Percentiles rank a stretch among this genome's conserved stretches.
Conservation (phyloP, 2,797 vertebrate genomes). For the Natrix natrix region DNA sequence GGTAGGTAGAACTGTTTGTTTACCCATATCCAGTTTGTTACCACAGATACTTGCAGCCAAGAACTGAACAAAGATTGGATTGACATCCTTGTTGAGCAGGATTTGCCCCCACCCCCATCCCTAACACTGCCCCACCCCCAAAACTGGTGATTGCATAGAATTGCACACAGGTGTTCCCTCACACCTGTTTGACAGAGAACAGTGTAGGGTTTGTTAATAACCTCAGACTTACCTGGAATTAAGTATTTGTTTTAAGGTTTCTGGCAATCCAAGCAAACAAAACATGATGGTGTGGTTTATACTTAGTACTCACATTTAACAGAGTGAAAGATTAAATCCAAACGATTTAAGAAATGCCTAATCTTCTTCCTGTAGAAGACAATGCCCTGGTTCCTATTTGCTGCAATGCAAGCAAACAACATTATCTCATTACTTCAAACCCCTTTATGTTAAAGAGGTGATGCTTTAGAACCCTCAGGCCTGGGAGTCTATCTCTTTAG, state of each 20-base stretch:
- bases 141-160: slow-evolving; percentile 54
- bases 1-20: slow-evolving; percentile 52
- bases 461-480: background rate
- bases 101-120: slow-evolving; percentile 61
- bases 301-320: background rate
- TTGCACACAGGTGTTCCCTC: slow-evolving; percentile 68
- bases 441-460: background rate
- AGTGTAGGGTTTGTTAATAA: slow-evolving; percentile 57
- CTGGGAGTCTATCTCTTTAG: background rate
- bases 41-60: slow-evolving; percentile 59
- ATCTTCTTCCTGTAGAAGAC: background rate
- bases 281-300: slow-evolving; percentile 33
- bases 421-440: slow-evolving; percentile 8
- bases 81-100: slow-evolving; percentile 80
- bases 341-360: background rate
- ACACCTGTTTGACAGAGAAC: slow-evolving; percentile 68
- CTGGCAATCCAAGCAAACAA: slow-evolving; percentile 59
- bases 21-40: slow-evolving; percentile 62
- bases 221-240: slow-evolving; percentile 56
- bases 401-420: background rate
- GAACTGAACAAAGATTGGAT: slow-evolving; percentile 60
- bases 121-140: slow-evolving; percentile 54
- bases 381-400: background rate
- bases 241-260: slow-evolving; percentile 61
- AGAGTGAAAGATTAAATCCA: background rate